Evolutionary conservation across 2,888 invertebrate species (phyloP), one percentile per base, ranked within the genome.

Genomic region (Epinotia demarniana): DNA sequence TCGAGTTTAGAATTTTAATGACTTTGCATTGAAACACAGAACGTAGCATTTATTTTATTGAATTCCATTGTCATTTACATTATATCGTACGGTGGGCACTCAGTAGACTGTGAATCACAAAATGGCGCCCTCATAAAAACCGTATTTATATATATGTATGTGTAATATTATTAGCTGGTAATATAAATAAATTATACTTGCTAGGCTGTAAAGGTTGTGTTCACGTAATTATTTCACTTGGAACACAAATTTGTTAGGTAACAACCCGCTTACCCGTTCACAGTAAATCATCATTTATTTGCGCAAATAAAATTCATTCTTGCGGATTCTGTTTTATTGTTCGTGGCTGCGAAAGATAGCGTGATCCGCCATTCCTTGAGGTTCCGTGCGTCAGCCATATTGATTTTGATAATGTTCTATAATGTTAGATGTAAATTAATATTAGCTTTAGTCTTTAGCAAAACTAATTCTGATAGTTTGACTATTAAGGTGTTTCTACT

Each of bases 261-360:
- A 71, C 63, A 27, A 19, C 11, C 60, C 53, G 60, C 43, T 61
- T 46, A 60, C 70, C 57, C n/a, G 53, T 60, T 49, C 57, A 8
- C 64, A 55, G 57, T 75, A 75, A 75, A 75, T 75, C 71, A 71
- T 75, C 33, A 71, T 71, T 75, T 75, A 71, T 71, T 67, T 61
- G 75, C 43, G 46, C 75, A 61, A 72, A 69, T 71, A 71, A 75
- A 72, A 67, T 67, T 55, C 61, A 72, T 46, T 62, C 62, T 39
- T 13, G 73, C 66, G 43, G n/a, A 71, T 23, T 69, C 19, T 71
- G 61, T 62, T 77, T 71, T 70, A 75, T 53, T 39, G 33, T 39
- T 64, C 18, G 67, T 27, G 58, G 58, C 63, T 63, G 62, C 62
- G 19, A 19, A 62, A 55, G 62, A 66, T 71, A 43, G 43, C 70